These are phyloP conservation scores for Agrotis ipsilon DNA, from an alignment of 2,888 invertebrate genomes.

Conservation along the genomic window DNA sequence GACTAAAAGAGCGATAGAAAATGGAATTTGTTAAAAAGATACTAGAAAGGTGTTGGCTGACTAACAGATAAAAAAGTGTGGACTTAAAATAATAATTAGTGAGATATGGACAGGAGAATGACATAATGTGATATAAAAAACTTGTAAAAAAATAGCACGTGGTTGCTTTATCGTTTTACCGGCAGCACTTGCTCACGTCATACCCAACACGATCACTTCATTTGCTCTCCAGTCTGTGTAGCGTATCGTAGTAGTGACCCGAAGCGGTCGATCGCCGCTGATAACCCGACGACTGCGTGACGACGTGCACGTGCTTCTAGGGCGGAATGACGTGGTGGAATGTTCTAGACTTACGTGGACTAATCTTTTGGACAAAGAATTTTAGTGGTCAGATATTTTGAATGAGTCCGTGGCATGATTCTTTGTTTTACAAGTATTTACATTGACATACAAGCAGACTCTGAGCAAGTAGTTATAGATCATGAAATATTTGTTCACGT, in stretches of 20 bases:
- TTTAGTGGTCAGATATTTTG: not conserved
- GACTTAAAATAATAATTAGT: not conserved
- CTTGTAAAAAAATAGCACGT: not conserved
- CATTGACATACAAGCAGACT: not conserved
- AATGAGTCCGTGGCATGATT: no score
- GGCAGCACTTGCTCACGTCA: not conserved
- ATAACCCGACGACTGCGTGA: conserved; percentile 52
- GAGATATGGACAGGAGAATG: not conserved
- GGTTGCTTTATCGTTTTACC: not conserved
- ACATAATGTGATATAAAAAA: not conserved
- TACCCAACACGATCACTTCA: conserved; percentile 9
- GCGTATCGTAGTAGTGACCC: conserved; percentile 56
- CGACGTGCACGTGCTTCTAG: conserved; percentile 34
- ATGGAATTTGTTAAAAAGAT: not conserved
- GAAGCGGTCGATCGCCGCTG: conserved; percentile 33
- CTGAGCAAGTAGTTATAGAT: no score
- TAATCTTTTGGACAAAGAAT: not conserved
- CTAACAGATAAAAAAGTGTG: not conserved
- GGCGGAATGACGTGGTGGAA: conserved; percentile 10
- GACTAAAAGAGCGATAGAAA: not conserved
- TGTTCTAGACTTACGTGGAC: conserved; percentile 14
- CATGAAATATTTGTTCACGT: no score
- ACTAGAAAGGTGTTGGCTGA: no score
- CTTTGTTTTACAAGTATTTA: no score
- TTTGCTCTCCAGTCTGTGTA: conserved; percentile 25